Evolutionary conservation across 2,888 invertebrate genomes (phyloP), one percentile per base, ranked within the genome.

Genomic region (Tinea trinotella): DNA sequence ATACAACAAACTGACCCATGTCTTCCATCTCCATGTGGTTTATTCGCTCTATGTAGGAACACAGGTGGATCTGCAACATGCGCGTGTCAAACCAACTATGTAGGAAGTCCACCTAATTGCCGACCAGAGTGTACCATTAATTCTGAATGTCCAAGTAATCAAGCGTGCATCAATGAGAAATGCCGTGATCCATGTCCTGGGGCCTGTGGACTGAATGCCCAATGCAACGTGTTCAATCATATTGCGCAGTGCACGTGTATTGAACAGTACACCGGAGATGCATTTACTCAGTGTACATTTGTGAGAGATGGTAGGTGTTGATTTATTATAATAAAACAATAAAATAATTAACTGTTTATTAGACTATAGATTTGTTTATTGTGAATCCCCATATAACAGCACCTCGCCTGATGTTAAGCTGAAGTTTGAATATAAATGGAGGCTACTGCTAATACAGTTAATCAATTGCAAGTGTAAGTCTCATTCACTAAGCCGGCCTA

Each of bases 131-230:
- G 92, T 68, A 87, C 87, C 5, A 88, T 91, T n/a, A 90, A 90
- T 66, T 85, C 90, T 0, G 92, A 93, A 63, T 93, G 93, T 63
- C 72, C 89, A 0, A 88, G 89, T 55, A 88, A 89, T 61, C 82
- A 87, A 67, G 90, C 92, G 0, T 92, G 92, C 63, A 87, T 91
- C 7, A 87, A 87, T 57, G 88, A 90, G 68, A 89, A 87, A 67
- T 91, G 91, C 64, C 78, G 84, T 15, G 90, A 91, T 65, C 91
- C 92, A 2, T 93, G 92, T 62, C 88, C 88, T 7, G 91, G 91
- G 24, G 89, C 91, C 0, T 92, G 91, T 65, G 90, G 91, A 40
- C 59, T 88, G 56, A 76, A 82, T 59, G 88, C 91, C 19, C 68
- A 83, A 60, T 88, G 91, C 66, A 74, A 71, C 53, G 89, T 90